Conservation (phyloP, 2,888 invertebrate genomes). For the Drosophila longiperda region DNA sequence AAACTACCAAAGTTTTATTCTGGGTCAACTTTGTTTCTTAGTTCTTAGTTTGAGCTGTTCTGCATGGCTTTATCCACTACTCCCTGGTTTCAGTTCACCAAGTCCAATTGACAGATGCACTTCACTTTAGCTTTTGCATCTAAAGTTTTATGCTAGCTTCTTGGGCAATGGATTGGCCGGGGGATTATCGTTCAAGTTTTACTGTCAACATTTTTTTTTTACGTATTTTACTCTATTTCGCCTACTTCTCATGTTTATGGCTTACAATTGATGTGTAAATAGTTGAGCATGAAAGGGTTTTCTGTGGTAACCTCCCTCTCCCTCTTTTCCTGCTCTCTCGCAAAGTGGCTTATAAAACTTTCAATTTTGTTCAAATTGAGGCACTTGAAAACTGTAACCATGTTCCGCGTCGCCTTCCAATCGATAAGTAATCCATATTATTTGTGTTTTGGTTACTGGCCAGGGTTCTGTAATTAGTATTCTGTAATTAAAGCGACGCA, state of each 20-base stretch:
- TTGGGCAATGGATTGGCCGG: slow-evolving; percentile 34
- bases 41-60: slow-evolving; percentile 21
- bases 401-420: slow-evolving; percentile 17
- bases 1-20: slow-evolving; percentile 37
- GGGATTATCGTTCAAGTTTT: slow-evolving; percentile 34
- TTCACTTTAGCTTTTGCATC: slow-evolving; percentile 23
- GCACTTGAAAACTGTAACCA: not conserved
- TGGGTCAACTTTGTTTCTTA: slow-evolving; percentile 31
- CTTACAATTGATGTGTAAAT: slow-evolving; percentile 14
- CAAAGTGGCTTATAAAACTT: slow-evolving; percentile 8
- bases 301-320: not conserved
- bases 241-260: slow-evolving; percentile 1
- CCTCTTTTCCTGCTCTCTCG: not conserved
- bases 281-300: slow-evolving; percentile 10
- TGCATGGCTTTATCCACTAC: not conserved
- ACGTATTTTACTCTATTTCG: not conserved
- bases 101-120: slow-evolving; percentile 36
- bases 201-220: slow-evolving; percentile 14
- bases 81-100: slow-evolving; percentile 5
- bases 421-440: slow-evolving; percentile 55
- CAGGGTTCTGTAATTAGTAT: slow-evolving; percentile 10
- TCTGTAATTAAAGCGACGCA: slow-evolving; percentile 29
- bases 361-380: not conserved
- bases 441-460: slow-evolving; percentile 12
- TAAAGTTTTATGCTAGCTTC: slow-evolving; percentile 34